Evolutionary conservation across 1,140 invertebrate species (phyloP).

Genomic region (Agrilus planipennis): DNA sequence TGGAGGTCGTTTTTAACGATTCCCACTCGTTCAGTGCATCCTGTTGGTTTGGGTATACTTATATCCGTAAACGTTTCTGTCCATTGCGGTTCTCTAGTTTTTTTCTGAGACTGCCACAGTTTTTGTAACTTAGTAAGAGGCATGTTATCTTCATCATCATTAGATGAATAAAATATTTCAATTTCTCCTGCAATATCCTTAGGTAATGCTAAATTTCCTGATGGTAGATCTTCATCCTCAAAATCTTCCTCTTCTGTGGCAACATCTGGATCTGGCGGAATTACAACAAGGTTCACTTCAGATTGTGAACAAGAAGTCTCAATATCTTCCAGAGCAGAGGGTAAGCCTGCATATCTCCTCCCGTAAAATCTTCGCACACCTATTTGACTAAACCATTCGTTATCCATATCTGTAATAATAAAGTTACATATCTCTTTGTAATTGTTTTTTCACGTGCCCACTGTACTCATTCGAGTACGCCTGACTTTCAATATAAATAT

Average conservation of each 20-base stretch:
- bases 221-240: background rate
- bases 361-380: too few species aligned
- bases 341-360: background rate
- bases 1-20: background rate
- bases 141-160: background rate
- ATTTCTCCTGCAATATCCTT: background rate
- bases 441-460: too few species aligned
- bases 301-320: background rate
- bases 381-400: too few species aligned
- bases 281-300: slow-evolving; percentile 1
- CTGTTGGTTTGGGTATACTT: background rate
- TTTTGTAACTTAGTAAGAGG: background rate
- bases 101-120: background rate
- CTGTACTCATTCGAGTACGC: too few species aligned
- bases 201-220: background rate
- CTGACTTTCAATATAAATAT: too few species aligned
- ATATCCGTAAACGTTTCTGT: background rate
- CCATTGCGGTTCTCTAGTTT: background rate
- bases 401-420: too few species aligned
- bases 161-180: background rate
- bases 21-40: background rate
- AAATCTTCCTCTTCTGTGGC: slow-evolving; percentile 3
- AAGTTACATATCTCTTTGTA: too few species aligned
- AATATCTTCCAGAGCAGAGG: slow-evolving; percentile 4
- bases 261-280: slow-evolving; percentile 3